Evolutionary conservation across 1,140 invertebrate species (phyloP).

Genomic region (Sinella curviseta): DNA sequence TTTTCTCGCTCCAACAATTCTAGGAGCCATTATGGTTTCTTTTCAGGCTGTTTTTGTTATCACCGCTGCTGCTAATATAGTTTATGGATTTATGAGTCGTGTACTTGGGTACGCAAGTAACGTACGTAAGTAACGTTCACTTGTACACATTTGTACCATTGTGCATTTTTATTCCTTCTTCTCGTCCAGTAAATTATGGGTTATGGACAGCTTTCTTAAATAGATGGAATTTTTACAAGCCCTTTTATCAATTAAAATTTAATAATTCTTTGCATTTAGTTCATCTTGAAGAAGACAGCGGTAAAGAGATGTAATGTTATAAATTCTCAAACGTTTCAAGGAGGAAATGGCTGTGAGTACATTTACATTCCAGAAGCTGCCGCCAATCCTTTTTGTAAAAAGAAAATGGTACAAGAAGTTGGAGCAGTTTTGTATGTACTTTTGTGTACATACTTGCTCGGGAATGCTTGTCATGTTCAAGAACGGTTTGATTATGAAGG

Average conservation of each 20-base stretch:
- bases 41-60: no score
- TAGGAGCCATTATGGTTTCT: neutral
- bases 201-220: neutral
- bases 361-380: neutral
- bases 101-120: neutral
- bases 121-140: neutral
- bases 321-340: no score
- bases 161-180: no score
- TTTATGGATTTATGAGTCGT: neutral
- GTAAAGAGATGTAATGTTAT: neutral
- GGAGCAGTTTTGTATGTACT: no score
- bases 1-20: neutral
- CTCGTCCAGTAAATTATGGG: neutral
- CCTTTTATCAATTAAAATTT: neutral
- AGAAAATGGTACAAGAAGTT: no score
- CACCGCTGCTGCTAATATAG: neutral
- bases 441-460: no score
- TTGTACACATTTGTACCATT: no score
- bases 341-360: no score
- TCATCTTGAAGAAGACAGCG: no score
- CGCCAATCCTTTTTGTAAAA: neutral
- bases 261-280: no score
- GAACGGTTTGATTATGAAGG: no score
- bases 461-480: no score
- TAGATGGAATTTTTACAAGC: neutral